Conservation (phyloP, 2,888 invertebrate genomes). For the Drosophila tanythrix region DNA sequence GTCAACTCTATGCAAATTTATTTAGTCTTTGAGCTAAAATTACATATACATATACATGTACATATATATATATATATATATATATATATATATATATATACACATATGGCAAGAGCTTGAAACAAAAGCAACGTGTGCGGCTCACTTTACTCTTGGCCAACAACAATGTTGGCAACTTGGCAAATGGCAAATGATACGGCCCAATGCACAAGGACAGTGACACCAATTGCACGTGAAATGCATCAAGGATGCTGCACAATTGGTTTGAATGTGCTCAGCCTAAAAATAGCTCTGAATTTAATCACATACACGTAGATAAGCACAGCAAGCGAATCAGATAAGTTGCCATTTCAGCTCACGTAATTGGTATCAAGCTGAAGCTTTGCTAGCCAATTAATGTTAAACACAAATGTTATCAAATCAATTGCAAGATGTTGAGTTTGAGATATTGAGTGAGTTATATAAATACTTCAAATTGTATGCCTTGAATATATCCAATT, state of each 20-base stretch:
- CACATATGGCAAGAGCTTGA: conserved; percentile 15
- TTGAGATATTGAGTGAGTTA: not conserved
- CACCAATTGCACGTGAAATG: conserved; percentile 50
- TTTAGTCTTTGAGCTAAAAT: conserved; percentile 70
- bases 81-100: not conserved
- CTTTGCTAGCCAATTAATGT: conserved; percentile 28
- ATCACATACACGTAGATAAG: conserved; percentile 34
- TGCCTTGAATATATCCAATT: not conserved
- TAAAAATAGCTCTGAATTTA: conserved; percentile 44
- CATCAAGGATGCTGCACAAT: conserved; percentile 39
- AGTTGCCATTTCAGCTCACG: conserved; percentile 13
- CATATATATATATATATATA: conserved; percentile 23
- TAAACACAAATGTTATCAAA: conserved; percentile 3
- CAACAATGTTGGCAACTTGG: conserved; percentile 45
- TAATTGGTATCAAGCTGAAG: conserved; percentile 33
- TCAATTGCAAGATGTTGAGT: not conserved
- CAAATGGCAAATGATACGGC: conserved; percentile 62
- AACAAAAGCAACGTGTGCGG: conserved; percentile 63
- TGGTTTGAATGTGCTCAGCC: conserved; percentile 18
- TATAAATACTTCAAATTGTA: not conserved
- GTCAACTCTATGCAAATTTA: conserved; percentile 72
- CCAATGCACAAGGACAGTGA: conserved; percentile 73
- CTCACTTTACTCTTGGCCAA: conserved; percentile 36
- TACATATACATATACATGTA: conserved; percentile 35
- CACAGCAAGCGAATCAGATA: conserved; percentile 44